Base-by-base conservation (phyloP, 2,113 vertebrate species). In the Bos indicus region DNA sequence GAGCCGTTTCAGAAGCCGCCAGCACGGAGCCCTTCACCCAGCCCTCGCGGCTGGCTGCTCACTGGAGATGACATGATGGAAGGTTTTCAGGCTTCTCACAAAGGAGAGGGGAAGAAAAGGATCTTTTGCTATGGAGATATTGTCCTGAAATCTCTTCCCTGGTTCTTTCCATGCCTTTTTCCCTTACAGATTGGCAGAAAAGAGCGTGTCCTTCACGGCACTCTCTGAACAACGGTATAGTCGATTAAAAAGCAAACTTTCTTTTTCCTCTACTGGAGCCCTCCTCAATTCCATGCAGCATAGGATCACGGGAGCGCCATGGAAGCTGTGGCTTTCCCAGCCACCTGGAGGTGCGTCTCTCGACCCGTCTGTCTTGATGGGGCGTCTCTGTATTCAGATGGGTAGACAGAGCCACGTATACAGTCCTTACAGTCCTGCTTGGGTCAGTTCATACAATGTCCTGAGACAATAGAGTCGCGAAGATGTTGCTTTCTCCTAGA, bases 171-270 rank as follows among this genome's bases (percentile, higher is more conserved):
- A 33, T 14, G 40, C 67, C 67, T 2, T 74, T 54, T 81, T 52
- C 93, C 92, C 96, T 96, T 62, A 51, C 84, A 87, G 97, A 84
- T 88, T 23, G 88, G 82, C 97, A 94, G 97, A 97, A 82, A 40
- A 97, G 17, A 59, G 2, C 54, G 26, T 67, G 1, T 90, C 85
- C 92, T 92, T 85, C 36, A 62, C n/a, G 57, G 88, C 91, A 30
- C 89, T 87, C 97, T 89, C 36, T n/a, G 80, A 96, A 97, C 91
- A 60, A 23, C 52, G 46, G 67, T 77, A 67, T 92, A 94, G 95
- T 83, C 57, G 3, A 88, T 96, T 95, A 84, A 94, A 98, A 90
- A 86, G 21, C 23, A 23, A 25, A 78, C 88, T 90, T 12, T 93
- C 78, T 92, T 46, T 84, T 82, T 57, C 93, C 84, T 52, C 2